Evolutionary conservation across 2,888 invertebrate genomes (phyloP).

Genomic region (Esperia sulphurella): DNA sequence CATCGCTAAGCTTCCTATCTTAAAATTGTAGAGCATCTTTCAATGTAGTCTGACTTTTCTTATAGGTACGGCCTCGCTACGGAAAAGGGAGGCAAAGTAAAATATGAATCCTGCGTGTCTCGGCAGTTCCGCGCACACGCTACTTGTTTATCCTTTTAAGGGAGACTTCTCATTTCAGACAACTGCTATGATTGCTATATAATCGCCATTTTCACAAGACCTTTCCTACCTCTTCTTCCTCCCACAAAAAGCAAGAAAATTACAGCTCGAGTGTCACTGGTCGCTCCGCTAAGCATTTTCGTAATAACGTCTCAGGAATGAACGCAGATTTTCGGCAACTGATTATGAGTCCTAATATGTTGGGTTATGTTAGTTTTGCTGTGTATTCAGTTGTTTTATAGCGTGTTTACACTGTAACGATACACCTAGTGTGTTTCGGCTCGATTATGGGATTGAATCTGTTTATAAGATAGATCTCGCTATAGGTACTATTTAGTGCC

Average conservation of each 20-base stretch:
- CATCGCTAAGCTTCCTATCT: background rate
- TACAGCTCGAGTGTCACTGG: slow-evolving; percentile 37
- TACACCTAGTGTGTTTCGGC: background rate
- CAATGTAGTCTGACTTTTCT: slow-evolving; percentile 20
- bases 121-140: slow-evolving; percentile 74
- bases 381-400: slow-evolving; percentile 36
- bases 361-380: slow-evolving; percentile 40
- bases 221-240: slow-evolving; percentile 23
- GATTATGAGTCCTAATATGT: slow-evolving; percentile 51
- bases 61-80: slow-evolving; percentile 34
- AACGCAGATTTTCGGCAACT: slow-evolving; percentile 59
- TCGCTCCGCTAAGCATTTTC: slow-evolving; percentile 46
- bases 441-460: background rate
- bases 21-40: slow-evolving; percentile 31
- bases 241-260: slow-evolving; percentile 17
- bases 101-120: slow-evolving; percentile 72
- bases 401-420: slow-evolving; percentile 24
- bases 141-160: slow-evolving; percentile 77
- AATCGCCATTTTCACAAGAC: slow-evolving; percentile 49
- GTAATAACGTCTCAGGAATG: slow-evolving; percentile 48
- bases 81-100: slow-evolving; percentile 57
- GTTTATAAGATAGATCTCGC: too few species aligned
- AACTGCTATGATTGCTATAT: slow-evolving; percentile 74
- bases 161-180: slow-evolving; percentile 72
- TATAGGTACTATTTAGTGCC: too few species aligned